Evolutionary conservation across 2,888 invertebrate genomes (phyloP).

Genomic region (Netelia virgata): DNA sequence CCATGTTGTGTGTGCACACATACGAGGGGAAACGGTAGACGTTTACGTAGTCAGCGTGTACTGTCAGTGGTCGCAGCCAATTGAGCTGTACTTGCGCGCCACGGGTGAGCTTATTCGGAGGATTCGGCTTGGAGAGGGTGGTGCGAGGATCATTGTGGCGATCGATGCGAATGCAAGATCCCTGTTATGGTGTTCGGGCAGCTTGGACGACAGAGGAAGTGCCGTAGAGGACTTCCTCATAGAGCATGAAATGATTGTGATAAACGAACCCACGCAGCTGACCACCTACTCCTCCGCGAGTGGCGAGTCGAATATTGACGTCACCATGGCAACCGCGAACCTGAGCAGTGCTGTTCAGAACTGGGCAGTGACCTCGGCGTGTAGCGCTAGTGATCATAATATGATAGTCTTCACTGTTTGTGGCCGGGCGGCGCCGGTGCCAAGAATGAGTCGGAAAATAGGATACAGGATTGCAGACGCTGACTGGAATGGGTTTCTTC

Average conservation of each 20-base stretch:
- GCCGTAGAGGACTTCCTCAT: constrained; percentile 33
- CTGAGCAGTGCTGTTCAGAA: neutral
- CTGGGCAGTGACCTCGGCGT: neutral
- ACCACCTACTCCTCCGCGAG: neutral
- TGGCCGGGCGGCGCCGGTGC: neutral
- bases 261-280: neutral
- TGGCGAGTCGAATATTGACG: constrained; percentile 52
- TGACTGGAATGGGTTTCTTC: neutral
- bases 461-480: neutral
- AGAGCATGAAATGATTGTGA: neutral
- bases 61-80: constrained; percentile 35
- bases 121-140: neutral
- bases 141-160: neutral
- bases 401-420: neutral
- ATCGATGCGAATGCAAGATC: constrained; percentile 52
- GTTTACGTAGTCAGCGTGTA: constrained; percentile 51
- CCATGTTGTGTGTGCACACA: constrained; percentile 32
- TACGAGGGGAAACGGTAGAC: neutral
- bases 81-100: constrained; percentile 21
- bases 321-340: constrained; percentile 19
- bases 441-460: neutral
- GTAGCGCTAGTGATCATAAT: neutral
- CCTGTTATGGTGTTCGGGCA: constrained; percentile 15
- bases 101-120: neutral
- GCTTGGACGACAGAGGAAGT: constrained; percentile 8